Base-by-base conservation (phyloP, 1,140 invertebrate species). In the Drosophila sproati region DNA sequence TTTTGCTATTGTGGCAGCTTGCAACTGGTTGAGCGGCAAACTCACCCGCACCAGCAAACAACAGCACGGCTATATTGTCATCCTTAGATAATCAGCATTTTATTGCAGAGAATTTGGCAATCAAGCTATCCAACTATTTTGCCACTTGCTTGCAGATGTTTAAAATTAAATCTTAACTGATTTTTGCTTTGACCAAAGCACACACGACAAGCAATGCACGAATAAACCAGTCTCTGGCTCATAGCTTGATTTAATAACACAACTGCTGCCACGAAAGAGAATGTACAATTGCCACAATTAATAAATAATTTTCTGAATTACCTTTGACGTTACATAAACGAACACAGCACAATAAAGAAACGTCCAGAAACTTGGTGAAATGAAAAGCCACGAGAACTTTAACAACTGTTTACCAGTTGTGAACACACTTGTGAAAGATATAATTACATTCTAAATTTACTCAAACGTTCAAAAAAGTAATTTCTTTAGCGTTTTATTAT, bases 261-360 rank as follows among this genome's bases (percentile, higher is more conserved):
- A 78, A 76, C 80, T 73, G 47, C 50, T 50, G 56, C 51, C n/a
- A 75, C 50, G 4, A 66, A 79, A 73, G 79, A 87, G 82, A 86
- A 81, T 86, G 82, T 75, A 12, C 48, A 73, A 81, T 72, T 82
- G 61, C 76, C 63, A 10, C 64, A 63, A 77, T 82, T 79, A 86
- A 79, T 73, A 79, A 67, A 55, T 79, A 64, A 82, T 82, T 82
- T 70, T 61, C 51, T 64, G 54, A 75, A 63, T 70, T 73, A 59
- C 45, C 34, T 61, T 60, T 45, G 28, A 39, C 48, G 52, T 83
- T 79, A 59, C 78, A 86, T 76, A 77, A 78, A 39, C 20, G 2
- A 50, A 7, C 37, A 45, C 62, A 34, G 61, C 10, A 43, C 39
- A 43, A 43, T 43, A 59, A 28, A 20, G 41, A 57, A 34, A 41